Percentiles rank a stretch among this genome's conserved stretches.
Evolutionary conservation across 2,888 invertebrate genomes (phyloP).

Genomic region (Glyphotaelius pellucidus): DNA sequence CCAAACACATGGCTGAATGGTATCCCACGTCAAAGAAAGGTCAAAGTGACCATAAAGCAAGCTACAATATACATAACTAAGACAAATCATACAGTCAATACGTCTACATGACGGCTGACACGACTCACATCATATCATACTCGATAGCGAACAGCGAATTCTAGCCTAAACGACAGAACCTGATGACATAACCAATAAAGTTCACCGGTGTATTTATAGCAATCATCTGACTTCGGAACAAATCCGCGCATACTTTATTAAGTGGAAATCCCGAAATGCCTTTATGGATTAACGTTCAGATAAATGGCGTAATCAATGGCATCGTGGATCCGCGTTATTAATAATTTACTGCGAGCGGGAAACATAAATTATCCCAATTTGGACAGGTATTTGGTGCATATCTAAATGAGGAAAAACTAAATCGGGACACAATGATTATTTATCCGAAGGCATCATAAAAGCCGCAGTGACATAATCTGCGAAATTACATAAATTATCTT

Average conservation of each 20-base stretch:
- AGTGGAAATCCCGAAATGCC: no score
- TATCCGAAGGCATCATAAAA: background rate
- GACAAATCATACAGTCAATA: background rate
- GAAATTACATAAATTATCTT: background rate
- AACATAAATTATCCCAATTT: background rate
- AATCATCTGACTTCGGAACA: background rate
- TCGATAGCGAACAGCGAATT: background rate
- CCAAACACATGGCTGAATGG: background rate
- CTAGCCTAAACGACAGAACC: background rate
- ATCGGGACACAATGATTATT: background rate
- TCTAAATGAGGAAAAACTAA: background rate
- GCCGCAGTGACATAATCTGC: background rate
- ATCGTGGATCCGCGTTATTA: background rate
- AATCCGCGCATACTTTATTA: no score
- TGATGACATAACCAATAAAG: background rate
- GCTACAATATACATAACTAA: background rate
- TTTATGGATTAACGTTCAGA: background rate
- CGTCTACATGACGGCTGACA: background rate
- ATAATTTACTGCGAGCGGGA: background rate
- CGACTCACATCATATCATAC: background rate
- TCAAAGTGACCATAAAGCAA: background rate
- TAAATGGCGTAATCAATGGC: background rate
- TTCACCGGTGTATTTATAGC: background rate
- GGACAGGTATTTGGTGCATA: background rate
- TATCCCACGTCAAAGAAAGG: background rate